phyloP scores from a whole-genome alignment of 2,113 vertebrate genomes.

The Condylura cristata region DNA sequence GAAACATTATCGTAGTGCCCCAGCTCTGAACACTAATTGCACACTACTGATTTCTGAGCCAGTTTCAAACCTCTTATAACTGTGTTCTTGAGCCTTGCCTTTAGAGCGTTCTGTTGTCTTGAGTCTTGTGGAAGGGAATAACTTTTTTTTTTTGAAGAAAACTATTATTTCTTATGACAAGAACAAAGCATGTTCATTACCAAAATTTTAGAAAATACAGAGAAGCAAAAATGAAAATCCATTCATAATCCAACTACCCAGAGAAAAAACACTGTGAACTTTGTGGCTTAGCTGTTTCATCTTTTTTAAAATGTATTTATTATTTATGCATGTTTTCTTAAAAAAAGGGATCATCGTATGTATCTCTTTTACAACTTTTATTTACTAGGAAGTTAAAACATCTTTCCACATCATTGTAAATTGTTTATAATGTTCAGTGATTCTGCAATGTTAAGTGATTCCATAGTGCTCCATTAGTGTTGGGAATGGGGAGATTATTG shows the following conservation, averaged over 20 bases:
- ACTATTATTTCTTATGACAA: conserved; percentile 11
- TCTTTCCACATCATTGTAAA: conserved; percentile 12
- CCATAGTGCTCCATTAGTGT: not conserved
- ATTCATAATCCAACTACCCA: not conserved
- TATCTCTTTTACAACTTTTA: not conserved
- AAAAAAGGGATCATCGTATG: not conserved
- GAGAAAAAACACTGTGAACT: not conserved
- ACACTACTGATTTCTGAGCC: not conserved
- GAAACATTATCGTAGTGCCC: not conserved
- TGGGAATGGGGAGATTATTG: conserved; percentile 24
- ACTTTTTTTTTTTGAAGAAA: not conserved
- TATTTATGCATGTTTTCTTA: not conserved
- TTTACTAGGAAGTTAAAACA: conserved; percentile 2
- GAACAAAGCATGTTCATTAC: conserved; percentile 45
- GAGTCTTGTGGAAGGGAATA: conserved; percentile 7
- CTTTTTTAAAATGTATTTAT: not conserved
- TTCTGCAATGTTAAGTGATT: conserved; percentile 37
- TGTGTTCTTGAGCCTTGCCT: not conserved
- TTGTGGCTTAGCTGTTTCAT: not conserved
- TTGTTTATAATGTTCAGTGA: conserved; percentile 34
- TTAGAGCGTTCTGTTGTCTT: not conserved
- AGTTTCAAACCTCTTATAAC: not conserved
- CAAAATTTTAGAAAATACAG: conserved; percentile 30
- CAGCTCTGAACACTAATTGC: not conserved
- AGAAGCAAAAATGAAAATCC: conserved; percentile 29